These are phyloP conservation scores for Stenoptilia bipunctidactyla DNA, from an alignment of 2,888 invertebrate genomes.

Conservation along the genomic window DNA sequence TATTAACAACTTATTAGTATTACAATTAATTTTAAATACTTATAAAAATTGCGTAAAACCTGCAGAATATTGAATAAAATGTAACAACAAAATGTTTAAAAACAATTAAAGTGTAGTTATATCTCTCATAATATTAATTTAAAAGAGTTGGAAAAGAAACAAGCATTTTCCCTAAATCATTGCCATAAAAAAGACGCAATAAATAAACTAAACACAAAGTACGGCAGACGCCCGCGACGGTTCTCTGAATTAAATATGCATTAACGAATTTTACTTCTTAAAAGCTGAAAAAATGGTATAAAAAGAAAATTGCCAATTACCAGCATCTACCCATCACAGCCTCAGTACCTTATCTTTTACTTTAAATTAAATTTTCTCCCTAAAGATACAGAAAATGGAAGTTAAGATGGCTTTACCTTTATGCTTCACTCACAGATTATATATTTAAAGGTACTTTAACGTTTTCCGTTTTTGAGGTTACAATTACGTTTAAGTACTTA, in stretches of 20 bases:
- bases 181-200: too few species aligned
- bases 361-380: conserved; percentile 55
- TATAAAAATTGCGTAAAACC: too few species aligned
- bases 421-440: conserved; percentile 5
- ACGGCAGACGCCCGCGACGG: conserved; percentile 35
- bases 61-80: too few species aligned
- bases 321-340: conserved; percentile 23
- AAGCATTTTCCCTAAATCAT: too few species aligned
- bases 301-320: conserved; percentile 69
- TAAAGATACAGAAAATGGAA: conserved; percentile 58
- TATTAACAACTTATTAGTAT: too few species aligned
- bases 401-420: conserved; percentile 23
- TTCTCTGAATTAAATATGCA: conserved; percentile 67
- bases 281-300: conserved; percentile 66
- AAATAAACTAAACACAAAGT: too few species aligned
- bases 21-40: too few species aligned
- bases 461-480: conserved; percentile 3
- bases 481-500: too few species aligned
- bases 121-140: too few species aligned
- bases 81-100: too few species aligned
- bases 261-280: conserved; percentile 69
- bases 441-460: conserved; percentile 4
- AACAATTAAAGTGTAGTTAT: too few species aligned
- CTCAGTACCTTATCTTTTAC: conserved; percentile 29
- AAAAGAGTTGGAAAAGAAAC: too few species aligned